These are phyloP conservation scores for Ptychochromis oligacanthus DNA, from an alignment of 2,113 vertebrate genomes.

Conservation along the genomic window DNA sequence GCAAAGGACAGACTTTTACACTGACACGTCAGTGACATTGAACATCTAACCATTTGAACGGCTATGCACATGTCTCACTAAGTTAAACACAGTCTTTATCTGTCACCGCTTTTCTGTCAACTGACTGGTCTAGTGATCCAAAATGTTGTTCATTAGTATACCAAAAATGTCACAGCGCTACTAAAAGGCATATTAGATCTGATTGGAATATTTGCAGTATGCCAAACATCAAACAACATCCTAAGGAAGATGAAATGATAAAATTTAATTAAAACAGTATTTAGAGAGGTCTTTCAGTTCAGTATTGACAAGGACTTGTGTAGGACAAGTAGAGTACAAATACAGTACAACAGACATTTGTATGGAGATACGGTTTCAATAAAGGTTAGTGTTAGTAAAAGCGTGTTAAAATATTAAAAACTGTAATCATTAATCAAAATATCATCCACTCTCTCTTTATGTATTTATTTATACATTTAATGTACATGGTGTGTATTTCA, in stretches of 20 bases:
- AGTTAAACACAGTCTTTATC: background rate
- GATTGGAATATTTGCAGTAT: background rate
- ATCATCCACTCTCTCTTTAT: too few species aligned
- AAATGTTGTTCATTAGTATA: background rate
- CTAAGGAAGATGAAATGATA: background rate
- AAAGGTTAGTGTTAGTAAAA: background rate
- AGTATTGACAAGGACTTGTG: background rate
- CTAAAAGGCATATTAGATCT: background rate
- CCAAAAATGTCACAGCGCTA: background rate
- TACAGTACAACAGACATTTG: background rate
- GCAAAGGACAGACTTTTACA: background rate
- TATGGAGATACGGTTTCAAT: background rate
- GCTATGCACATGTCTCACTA: background rate
- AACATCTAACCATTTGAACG: background rate
- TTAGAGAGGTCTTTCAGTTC: background rate
- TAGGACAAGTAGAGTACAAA: background rate
- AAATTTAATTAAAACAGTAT: background rate
- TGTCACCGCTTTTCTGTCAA: conserved; percentile 2
- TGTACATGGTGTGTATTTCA: background rate
- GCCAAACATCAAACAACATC: background rate
- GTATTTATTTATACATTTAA: background rate
- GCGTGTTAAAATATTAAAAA: background rate
- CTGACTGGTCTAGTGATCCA: background rate
- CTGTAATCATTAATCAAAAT: background rate
- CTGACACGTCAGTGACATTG: conserved; percentile 4